Conservation (phyloP, 2,113 vertebrate genomes). For the Struthio camelus region DNA sequence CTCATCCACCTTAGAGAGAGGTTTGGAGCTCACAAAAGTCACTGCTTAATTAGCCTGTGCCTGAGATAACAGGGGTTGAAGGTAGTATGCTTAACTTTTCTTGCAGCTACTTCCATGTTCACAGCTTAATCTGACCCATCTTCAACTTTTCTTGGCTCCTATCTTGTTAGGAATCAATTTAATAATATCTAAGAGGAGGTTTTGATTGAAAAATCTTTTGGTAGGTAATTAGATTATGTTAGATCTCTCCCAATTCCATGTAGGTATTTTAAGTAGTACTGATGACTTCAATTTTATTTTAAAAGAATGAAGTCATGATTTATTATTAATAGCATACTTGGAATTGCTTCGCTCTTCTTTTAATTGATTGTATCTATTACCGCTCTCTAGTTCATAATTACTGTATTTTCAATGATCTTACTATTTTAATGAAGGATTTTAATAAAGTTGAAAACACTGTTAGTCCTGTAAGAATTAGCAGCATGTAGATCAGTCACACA, state of each 20-base stretch:
- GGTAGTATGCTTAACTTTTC: not conserved
- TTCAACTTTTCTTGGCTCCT: not conserved
- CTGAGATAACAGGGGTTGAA: conserved; percentile 7
- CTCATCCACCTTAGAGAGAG: not conserved
- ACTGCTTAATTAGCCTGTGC: not conserved
- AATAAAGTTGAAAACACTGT: not conserved
- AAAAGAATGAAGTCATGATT: not conserved
- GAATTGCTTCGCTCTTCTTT: not conserved
- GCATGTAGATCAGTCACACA: not conserved
- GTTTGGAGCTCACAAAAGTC: not conserved
- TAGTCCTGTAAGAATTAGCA: not conserved
- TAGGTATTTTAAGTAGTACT: not conserved
- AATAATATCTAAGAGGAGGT: not conserved
- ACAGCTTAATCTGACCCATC: not conserved
- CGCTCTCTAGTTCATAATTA: not conserved
- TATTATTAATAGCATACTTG: not conserved
- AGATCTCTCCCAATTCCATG: not conserved
- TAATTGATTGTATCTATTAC: not conserved
- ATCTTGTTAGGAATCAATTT: not conserved
- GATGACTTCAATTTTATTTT: not conserved
- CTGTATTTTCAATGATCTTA: not conserved
- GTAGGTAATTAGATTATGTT: not conserved
- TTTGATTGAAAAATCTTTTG: not conserved
- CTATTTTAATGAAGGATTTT: not conserved
- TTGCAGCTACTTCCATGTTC: not conserved